Evolutionary conservation across 2,113 vertebrate genomes (phyloP), one percentile per base, ranked within the genome.

Genomic region (Hepsetus odoe): DNA sequence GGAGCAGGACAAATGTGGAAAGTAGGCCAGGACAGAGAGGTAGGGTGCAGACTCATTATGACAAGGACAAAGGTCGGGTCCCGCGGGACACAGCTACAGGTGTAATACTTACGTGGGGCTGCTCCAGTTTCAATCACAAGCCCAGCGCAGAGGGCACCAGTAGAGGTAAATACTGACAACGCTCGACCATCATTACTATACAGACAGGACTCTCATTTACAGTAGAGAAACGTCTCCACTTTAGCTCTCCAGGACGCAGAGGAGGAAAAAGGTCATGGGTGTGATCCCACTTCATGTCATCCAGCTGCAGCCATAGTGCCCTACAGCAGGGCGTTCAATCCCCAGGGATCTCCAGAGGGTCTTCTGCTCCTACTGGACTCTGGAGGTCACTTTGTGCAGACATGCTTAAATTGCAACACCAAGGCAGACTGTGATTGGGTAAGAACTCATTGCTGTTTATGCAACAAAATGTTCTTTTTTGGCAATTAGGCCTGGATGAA

Each of bases 21-120:
- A 85, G 80, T 86, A 83, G 86, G 86, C 72, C 83, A 79, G 76
- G 62, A 38, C 70, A 65, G 80, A 79, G 86, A 89, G 87, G 83
- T 82, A 82, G 77, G 83, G 58, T 87, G 85, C 83, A 85, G 83
- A 88, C 87, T 92, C 85, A 91, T 92, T 90, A 89, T 49, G 42
- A 82, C 62, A 83, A 74, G 86, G 83, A 84, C 85, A 86, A 62
- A 86, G 89, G 87, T 90, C 86, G 78, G 26, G 40, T 91, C 89
- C 87, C 85, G 5, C 76, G 74, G 89, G 77, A 76, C 76, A 59
- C 59, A 59, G 59, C 32, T 72, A 72, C 33, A 81, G 69, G 56
- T 72, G 58, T 58, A 61, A 78, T 22, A 78, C 69, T 85, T 76
- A 80, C 40, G 75, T 64, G 81, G 59, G 55, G 56, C 67, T 22